Evolutionary conservation across 2,113 vertebrate genomes (phyloP).

Genomic region (Oncorhynchus gorbuscha): DNA sequence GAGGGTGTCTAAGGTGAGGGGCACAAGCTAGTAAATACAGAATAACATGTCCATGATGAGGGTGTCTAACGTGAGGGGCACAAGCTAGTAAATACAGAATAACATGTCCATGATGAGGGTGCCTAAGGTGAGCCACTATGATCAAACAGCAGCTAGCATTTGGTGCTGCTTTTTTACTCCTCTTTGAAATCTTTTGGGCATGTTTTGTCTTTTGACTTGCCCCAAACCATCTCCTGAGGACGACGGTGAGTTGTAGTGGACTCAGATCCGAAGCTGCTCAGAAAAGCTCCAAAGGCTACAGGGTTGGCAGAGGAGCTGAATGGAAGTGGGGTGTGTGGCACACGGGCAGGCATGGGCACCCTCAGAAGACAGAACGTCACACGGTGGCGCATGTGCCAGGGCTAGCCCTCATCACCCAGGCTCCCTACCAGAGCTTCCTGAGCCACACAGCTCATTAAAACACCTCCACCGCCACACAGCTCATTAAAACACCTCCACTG

Average conservation of each 20-base stretch:
- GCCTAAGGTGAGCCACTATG: background rate
- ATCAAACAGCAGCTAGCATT: background rate
- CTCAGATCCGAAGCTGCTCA: background rate
- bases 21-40: too few species aligned
- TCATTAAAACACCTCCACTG: too few species aligned
- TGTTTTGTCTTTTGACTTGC: background rate
- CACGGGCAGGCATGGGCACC: background rate
- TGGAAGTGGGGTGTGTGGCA: background rate
- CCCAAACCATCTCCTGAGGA: background rate
- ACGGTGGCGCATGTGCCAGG: background rate
- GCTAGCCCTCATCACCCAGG: background rate
- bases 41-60: too few species aligned
- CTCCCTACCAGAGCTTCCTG: background rate
- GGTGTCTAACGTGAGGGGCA: background rate
- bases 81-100: background rate
- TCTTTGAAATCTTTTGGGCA: background rate
- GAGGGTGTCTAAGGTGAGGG: too few species aligned
- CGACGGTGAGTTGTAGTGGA: background rate
- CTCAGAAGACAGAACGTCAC: background rate
- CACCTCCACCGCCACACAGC: too few species aligned
- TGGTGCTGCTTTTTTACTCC: background rate
- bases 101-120: too few species aligned
- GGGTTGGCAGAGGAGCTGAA: slow-evolving; percentile 5
- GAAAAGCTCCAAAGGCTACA: background rate
- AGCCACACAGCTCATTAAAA: too few species aligned